Evolutionary conservation across 1,140 invertebrate genomes (phyloP).

Genomic region (Nomia melanderi): DNA sequence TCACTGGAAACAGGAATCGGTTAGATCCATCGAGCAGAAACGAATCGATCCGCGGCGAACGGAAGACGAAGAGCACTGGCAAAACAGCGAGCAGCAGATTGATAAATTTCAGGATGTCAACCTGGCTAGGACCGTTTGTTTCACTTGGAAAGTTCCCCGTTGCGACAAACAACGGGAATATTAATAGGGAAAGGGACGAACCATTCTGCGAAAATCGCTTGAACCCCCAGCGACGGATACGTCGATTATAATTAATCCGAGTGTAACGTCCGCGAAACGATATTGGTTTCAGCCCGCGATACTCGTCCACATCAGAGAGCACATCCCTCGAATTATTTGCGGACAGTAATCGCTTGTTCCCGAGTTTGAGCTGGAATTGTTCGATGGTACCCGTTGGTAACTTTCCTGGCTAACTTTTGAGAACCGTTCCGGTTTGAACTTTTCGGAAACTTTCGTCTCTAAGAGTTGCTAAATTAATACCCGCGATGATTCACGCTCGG

Average conservation of each 20-base stretch:
- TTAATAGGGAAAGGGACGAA: neutral
- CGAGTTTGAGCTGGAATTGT: neutral
- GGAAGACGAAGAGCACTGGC: conserved; percentile 11
- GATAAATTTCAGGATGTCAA: neutral
- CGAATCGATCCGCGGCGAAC: conserved; percentile 27
- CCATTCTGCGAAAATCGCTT: neutral
- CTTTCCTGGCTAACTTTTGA: neutral
- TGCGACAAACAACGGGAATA: conserved; percentile 9
- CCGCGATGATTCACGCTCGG: neutral
- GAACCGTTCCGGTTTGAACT: neutral
- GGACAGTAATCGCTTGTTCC: neutral
- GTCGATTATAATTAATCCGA: too few relatives aligned
- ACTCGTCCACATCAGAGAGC: too few relatives aligned
- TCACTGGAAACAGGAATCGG: conserved; percentile 48
- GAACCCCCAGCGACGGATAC: neutral
- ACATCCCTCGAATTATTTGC: neutral
- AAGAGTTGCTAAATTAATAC: neutral
- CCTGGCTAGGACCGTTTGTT: neutral
- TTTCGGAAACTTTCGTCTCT: neutral
- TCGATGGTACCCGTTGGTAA: neutral
- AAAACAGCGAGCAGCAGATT: neutral
- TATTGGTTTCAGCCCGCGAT: too few relatives aligned
- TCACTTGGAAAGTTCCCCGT: conserved; percentile 1
- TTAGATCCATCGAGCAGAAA: conserved; percentile 41
- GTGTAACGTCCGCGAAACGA: too few relatives aligned